Evolutionary conservation across 2,888 invertebrate genomes (phyloP), one percentile per base, ranked within the genome.

Genomic region (Drosophila affinis): DNA sequence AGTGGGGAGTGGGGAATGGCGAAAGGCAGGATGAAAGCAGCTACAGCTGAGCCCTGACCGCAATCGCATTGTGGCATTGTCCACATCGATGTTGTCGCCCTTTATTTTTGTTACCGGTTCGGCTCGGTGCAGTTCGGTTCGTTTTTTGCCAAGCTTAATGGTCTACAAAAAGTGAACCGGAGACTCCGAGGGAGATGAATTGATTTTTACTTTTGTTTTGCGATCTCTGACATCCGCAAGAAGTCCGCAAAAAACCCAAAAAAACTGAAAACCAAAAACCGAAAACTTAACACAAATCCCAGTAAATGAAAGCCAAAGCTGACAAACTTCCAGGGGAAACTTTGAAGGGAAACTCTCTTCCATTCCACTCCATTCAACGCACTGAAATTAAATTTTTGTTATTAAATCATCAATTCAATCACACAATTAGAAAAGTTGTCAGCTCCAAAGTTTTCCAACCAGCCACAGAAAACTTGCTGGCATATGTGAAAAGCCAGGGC

Each of bases 361-460:
- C 32, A 48, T 61, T 46, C 58, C 32, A 48, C 59, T 46, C 58
- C 57, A 62, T 57, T 58, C 56, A 72, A 64, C 55, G 56, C 56
- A 72, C 67, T 64, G 72, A 79, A 90, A 90, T 89, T 88, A 87
- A 90, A 88, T 90, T 91, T 75, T 81, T 88, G 91, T 91, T 90
- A 91, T 91, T 90, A 91, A 91, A 91, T 90, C 88, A 90, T 91
- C 90, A 90, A 91, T 90, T 90, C 91, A 89, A 90, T 91, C 90
- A 91, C 81, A 91, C 91, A 90, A 90, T 90, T 90, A 91, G 84
- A 88, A 90, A 84, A 91, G 82, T 87, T 89, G 71, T 72, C 74
- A 73, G 69, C 68, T 79, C 53, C 24, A 62, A 77, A 79, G 76
- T 74, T 78, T 89, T 88, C 29, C 29, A 9, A 73, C 64, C 69